Percentiles rank a stretch among this genome's conserved stretches.
These are phyloP conservation scores for Oreochromis tanganicae DNA, from an alignment of 2,113 vertebrate genomes.

Conservation along the genomic window DNA sequence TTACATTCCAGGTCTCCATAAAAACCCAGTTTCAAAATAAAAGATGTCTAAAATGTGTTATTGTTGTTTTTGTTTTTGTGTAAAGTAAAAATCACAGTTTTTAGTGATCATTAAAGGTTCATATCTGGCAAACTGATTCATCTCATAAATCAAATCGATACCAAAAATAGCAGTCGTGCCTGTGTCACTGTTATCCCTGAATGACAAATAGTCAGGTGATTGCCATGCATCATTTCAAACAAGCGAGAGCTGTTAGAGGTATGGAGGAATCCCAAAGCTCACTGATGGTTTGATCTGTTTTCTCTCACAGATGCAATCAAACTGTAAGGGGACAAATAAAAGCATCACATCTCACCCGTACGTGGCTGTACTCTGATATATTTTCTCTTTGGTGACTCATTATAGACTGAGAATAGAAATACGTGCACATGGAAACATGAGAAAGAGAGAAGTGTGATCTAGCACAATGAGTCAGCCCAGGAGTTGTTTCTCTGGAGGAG, in stretches of 20 bases:
- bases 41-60: not conserved
- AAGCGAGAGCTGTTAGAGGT: not conserved
- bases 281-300: fast-evolving
- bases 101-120: not conserved
- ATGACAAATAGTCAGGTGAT: not conserved
- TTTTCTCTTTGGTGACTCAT: not conserved
- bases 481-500: not conserved
- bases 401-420: not conserved
- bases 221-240: not conserved
- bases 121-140: not conserved
- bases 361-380: not conserved
- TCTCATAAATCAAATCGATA: not conserved
- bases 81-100: not conserved
- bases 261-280: not conserved
- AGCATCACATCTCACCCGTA: not conserved
- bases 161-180: not conserved
- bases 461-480: not conserved
- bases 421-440: not conserved
- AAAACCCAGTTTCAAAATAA: not conserved
- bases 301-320: not conserved
- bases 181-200: not conserved
- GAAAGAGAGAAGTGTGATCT: not conserved
- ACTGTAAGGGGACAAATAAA: not conserved
- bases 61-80: not conserved
- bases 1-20: not conserved